A percentile compares a stretch with the other conserved stretches of the same genome.
Evolutionary conservation across 2,888 invertebrate species (phyloP).

Genomic region (Hipparchia semele): DNA sequence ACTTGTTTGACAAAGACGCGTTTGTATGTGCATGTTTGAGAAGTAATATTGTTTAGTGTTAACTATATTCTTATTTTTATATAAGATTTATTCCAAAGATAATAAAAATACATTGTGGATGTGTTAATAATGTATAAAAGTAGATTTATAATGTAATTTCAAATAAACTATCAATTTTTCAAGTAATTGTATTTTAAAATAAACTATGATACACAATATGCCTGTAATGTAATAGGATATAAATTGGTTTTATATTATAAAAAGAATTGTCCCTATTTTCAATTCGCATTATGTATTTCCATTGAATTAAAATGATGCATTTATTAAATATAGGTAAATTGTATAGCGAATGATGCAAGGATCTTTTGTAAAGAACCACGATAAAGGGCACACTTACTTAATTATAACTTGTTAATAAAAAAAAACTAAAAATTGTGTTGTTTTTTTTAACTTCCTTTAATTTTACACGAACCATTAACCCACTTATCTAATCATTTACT

Average conservation of each 20-base stretch:
- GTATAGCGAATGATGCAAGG: background rate
- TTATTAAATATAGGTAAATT: background rate
- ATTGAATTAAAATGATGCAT: conserved; percentile 14
- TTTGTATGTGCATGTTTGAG: conserved; percentile 16
- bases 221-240: background rate
- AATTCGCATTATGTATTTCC: background rate
- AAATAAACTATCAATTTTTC: background rate
- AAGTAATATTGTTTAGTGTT: conserved; percentile 19
- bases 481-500: background rate
- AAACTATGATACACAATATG: background rate
- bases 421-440: background rate
- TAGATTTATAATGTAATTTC: conserved; percentile 19
- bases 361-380: conserved; percentile 10
- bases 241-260: background rate
- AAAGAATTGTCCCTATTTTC: background rate
- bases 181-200: conserved; percentile 1
- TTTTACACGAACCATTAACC: background rate
- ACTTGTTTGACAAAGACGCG: background rate
- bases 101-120: conserved; percentile 14
- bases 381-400: conserved; percentile 26
- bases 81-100: conserved; percentile 37
- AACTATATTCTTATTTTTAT: conserved; percentile 12
- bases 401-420: conserved; percentile 24
- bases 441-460: background rate
- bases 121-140: conserved; percentile 29